Conservation (phyloP, 2,888 invertebrate genomes). For the Drosophila neonasuta region DNA sequence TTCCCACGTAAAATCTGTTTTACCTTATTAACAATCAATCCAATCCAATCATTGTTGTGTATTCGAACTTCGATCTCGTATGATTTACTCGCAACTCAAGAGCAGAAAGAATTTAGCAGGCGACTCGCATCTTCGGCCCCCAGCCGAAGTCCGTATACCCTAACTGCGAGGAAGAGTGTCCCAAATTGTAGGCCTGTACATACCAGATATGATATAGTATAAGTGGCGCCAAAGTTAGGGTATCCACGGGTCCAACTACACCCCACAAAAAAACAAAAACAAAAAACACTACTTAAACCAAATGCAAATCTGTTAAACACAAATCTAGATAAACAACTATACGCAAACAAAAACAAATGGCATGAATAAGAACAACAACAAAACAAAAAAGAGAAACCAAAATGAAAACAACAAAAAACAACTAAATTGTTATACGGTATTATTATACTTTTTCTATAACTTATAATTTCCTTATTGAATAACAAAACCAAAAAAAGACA, state of each 20-base stretch:
- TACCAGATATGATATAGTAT: slow-evolving; percentile 3
- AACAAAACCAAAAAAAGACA: slow-evolving; percentile 56
- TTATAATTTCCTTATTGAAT: slow-evolving; percentile 81
- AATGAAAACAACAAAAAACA: slow-evolving; percentile 43
- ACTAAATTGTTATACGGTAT: slow-evolving; percentile 81
- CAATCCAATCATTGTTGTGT: slow-evolving; percentile 51
- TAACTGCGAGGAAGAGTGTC: slow-evolving; percentile 1
- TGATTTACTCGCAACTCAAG: slow-evolving; percentile 52
- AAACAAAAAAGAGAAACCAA: slow-evolving; percentile 35
- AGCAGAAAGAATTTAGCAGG: slow-evolving; percentile 7
- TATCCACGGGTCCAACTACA: slow-evolving; percentile 29
- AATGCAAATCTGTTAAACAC: slow-evolving; percentile 42
- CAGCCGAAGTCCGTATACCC: slow-evolving; percentile 24
- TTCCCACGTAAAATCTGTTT: slow-evolving; percentile 71
- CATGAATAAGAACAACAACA: slow-evolving; percentile 37
- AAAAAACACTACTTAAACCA: slow-evolving; percentile 30
- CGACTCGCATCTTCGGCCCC: slow-evolving; percentile 11
- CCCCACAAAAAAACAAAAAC: slow-evolving; percentile 11
- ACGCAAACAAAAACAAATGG: slow-evolving; percentile 8
- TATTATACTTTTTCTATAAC: slow-evolving; percentile 82
- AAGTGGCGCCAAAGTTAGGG: slow-evolving; percentile 26
- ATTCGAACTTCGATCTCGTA: slow-evolving; percentile 10
- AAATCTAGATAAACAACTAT: slow-evolving; percentile 37
- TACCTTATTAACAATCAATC: slow-evolving; percentile 47
- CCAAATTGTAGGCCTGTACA: slow-evolving; percentile 13